Percentiles rank a stretch among this genome's conserved stretches.
phyloP scores from a whole-genome alignment of 2,113 vertebrate genomes.

The Eublepharis macularius region DNA sequence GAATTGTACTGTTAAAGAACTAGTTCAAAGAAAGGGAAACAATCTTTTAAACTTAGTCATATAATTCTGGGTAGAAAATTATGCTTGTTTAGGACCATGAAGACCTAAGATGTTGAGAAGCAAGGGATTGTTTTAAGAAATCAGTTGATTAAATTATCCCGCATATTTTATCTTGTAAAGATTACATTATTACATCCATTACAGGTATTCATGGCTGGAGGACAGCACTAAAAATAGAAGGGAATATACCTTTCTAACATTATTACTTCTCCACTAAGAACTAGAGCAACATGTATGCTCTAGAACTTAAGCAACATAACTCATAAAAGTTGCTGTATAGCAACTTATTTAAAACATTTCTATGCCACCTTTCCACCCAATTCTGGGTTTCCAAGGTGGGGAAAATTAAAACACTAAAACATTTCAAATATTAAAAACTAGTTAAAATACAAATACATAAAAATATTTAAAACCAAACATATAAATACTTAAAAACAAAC shows the following conservation, averaged over 20 bases:
- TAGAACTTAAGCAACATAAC: not conserved
- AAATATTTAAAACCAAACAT: too few relatives aligned
- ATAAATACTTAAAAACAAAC: too few relatives aligned
- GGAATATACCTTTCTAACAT: not conserved
- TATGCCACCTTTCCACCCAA: too few relatives aligned
- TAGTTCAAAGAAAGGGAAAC: not conserved
- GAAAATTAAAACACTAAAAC: too few relatives aligned
- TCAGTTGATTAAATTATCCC: not conserved
- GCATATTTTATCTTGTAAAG: not conserved
- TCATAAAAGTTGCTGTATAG: not conserved
- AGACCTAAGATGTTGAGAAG: not conserved
- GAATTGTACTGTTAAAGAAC: not conserved
- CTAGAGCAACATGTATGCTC: not conserved
- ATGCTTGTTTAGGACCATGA: not conserved
- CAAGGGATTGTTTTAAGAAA: not conserved
- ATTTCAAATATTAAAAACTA: too few relatives aligned
- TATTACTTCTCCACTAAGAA: not conserved
- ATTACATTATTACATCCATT: not conserved
- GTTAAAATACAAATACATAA: too few relatives aligned
- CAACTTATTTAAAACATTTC: not conserved
- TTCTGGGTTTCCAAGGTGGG: too few relatives aligned
- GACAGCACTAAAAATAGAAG: not conserved
- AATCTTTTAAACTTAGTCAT: too few relatives aligned
- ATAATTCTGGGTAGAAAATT: not conserved
- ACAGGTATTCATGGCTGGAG: not conserved